Base-by-base conservation (phyloP, 2,888 invertebrate species). In the Ypsolopha scabrella region DNA sequence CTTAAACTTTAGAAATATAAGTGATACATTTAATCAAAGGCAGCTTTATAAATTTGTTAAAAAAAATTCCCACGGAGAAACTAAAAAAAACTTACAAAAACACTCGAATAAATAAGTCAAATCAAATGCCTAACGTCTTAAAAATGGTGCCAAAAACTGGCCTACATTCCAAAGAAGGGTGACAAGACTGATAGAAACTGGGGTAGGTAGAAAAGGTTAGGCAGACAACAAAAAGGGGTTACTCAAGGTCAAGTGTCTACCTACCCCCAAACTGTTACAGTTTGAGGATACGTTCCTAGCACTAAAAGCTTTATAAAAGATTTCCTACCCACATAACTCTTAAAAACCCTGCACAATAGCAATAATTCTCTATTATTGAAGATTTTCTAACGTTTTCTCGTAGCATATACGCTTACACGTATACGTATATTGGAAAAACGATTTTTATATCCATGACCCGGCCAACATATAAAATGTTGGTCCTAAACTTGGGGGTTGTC, bases 391-490 rank as follows among this genome's bases (percentile, higher is more conserved):
- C 74, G 72, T 73, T 67, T 70, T 68, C 68, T 67, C 64, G 64
- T 61, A 62, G 63, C 63, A 24, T 68, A 70, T 70, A 70, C 52
- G 53, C 54, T 54, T 61, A 60, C 60, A 65, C 58, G 53, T 60
- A 65, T 60, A 65, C 62, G 58, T 59, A 61, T 64, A 60, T 79
- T 65, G 70, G 73, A 71, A 74, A 79, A 85, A 80, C 79, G 82
- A 82, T 82, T 85, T 82, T 83, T 86, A 86, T 83, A 85, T 86
- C 86, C 83, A 80, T 87, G 87, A 87, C 87, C 86, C 83, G 69
- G 83, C 80, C 77, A 87, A 87, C 86, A 73, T 82, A 86, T 87
- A 87, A 87, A 86, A 80, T 78, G 85, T 87, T 87, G 73, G 81
- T 76, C 85, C 81, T 82, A 80, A 81, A 80, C 79, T 76, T 60